phyloP scores from a whole-genome alignment of 2,113 vertebrate genomes.

The Egretta garzetta region DNA sequence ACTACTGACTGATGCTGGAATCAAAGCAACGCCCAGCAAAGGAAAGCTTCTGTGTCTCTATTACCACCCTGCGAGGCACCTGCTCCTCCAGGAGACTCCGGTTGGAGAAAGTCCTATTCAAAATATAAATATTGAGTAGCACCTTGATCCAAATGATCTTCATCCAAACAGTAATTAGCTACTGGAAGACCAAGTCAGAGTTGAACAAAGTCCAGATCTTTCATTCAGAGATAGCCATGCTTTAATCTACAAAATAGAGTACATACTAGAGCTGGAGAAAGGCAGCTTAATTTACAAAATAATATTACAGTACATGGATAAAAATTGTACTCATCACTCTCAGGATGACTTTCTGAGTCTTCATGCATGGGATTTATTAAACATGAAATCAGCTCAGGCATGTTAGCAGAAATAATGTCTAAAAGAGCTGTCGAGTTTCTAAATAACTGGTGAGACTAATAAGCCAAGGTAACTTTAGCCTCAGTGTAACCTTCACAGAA shows the following conservation, averaged over 20 bases:
- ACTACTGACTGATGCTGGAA: background rate
- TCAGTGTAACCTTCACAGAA: background rate
- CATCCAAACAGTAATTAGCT: background rate
- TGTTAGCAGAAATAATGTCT: background rate
- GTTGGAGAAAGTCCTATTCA: background rate
- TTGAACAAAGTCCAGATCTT: background rate
- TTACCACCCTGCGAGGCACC: background rate
- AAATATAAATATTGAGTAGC: background rate
- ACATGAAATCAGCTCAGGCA: background rate
- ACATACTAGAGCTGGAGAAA: background rate
- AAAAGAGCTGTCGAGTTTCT: constrained; percentile 21
- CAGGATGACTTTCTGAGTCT: background rate
- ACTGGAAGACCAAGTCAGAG: background rate
- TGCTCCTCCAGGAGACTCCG: background rate
- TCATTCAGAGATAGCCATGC: background rate
- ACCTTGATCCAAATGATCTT: background rate
- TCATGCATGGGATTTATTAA: background rate
- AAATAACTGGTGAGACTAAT: constrained; percentile 13
- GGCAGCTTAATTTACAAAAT: constrained; percentile 4
- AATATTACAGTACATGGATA: background rate
- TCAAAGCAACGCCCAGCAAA: background rate
- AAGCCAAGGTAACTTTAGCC: background rate
- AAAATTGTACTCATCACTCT: background rate
- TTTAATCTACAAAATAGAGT: background rate
- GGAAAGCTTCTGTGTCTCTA: background rate